Conservation (phyloP, 2,888 invertebrate genomes). For the Leptopilina syphax region DNA sequence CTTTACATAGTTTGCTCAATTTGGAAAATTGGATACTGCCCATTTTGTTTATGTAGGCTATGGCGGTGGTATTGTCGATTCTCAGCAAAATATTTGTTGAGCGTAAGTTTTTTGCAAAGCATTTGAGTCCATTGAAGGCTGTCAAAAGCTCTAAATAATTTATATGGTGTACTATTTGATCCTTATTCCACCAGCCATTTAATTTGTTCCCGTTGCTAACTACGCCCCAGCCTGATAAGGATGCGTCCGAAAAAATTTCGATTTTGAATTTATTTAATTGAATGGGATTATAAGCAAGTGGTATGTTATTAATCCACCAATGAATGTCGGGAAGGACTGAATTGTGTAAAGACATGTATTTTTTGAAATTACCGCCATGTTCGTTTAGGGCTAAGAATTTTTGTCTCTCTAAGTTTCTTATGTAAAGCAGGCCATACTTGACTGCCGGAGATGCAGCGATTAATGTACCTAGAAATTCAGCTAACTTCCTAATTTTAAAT, state of each 20-base stretch:
- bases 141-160: slow-evolving; percentile 42
- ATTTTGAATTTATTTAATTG: too few relatives aligned
- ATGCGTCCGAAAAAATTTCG: too few relatives aligned
- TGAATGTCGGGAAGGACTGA: background rate
- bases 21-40: slow-evolving; percentile 21
- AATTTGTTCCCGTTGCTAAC: too few relatives aligned
- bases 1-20: too few relatives aligned
- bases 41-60: slow-evolving; percentile 12
- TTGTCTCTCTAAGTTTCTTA: background rate
- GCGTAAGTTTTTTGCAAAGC: slow-evolving; percentile 27
- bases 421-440: background rate
- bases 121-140: slow-evolving; percentile 45
- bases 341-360: background rate
- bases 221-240: too few relatives aligned
- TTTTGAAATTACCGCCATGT: background rate
- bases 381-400: background rate
- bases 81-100: slow-evolving; percentile 40
- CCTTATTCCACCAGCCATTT: too few relatives aligned
- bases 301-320: too few relatives aligned
- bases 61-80: slow-evolving; percentile 47
- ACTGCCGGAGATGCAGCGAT: too few relatives aligned
- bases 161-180: too few relatives aligned
- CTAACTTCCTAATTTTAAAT: too few relatives aligned
- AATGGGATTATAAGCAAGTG: too few relatives aligned
- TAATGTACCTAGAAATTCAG: too few relatives aligned